phyloP scores from a whole-genome alignment of 2,113 vertebrate species.

The Ptychochromis oligacanthus region DNA sequence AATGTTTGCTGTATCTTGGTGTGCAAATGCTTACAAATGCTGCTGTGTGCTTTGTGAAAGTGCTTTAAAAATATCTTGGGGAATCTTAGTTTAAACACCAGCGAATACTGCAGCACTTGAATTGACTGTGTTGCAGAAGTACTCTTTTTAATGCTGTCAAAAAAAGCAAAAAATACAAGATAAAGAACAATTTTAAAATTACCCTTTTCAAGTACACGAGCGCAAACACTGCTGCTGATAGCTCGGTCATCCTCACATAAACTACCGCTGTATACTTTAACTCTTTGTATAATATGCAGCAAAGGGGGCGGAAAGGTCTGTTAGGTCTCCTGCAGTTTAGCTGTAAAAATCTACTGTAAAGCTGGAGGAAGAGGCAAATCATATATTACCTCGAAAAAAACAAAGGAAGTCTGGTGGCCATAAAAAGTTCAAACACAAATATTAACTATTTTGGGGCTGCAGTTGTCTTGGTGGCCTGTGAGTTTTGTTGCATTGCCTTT shows the following conservation, averaged over 20 bases:
- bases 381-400: rapidly evolving
- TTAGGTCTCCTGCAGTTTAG: neutral
- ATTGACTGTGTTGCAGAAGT: neutral
- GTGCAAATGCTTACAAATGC: constrained; percentile 4
- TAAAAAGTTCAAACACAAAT: neutral
- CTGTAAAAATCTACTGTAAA: neutral
- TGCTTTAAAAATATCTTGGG: constrained; percentile 20
- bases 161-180: neutral
- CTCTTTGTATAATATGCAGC: neutral
- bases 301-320: constrained; percentile 9
- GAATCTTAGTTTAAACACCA: neutral
- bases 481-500: neutral
- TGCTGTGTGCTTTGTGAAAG: neutral
- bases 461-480: no score
- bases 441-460: neutral
- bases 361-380: constrained; percentile 3
- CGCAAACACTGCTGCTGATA: neutral
- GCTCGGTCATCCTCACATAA: constrained; percentile 9
- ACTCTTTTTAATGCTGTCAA: constrained; percentile 1
- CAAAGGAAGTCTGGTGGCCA: neutral
- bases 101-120: neutral
- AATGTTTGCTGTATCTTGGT: neutral
- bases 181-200: neutral
- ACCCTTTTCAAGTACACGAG: neutral
- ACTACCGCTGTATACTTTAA: constrained; percentile 12